Conservation (phyloP, 2,113 vertebrate species). For the Dasypus novemcinctus region DNA sequence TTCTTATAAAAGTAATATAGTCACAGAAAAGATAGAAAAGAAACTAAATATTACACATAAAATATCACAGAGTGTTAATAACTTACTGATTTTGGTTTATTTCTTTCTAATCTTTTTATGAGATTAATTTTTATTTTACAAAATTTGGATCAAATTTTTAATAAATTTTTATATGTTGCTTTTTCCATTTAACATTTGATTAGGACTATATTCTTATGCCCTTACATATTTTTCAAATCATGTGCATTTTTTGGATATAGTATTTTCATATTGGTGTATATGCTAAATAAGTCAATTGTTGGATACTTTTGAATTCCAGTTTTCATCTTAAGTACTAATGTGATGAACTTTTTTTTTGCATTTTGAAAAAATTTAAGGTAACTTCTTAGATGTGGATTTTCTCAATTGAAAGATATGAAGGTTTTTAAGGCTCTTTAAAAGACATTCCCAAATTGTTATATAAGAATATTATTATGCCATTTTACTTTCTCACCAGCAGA, state of each 20-base stretch:
- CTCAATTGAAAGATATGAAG: constrained; percentile 41
- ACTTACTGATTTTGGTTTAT: background rate
- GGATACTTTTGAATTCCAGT: background rate
- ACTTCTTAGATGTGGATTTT: constrained; percentile 1
- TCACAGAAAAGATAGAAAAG: background rate
- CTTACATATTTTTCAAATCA: background rate
- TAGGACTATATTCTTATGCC: background rate
- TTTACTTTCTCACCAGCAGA: constrained; percentile 29
- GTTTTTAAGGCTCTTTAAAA: constrained; percentile 37
- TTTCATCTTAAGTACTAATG: background rate
- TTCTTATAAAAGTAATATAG: background rate
- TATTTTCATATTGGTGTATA: constrained; percentile 27
- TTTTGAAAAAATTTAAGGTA: background rate
- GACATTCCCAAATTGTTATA: background rate
- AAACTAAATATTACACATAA: background rate
- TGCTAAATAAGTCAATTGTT: background rate
- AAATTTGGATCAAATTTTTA: constrained; percentile 33
- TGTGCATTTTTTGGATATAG: background rate
- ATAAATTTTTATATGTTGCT: constrained; percentile 56
- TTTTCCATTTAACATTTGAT: constrained; percentile 9
- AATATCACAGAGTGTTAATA: background rate
- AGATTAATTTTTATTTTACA: background rate
- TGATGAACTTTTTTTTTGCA: background rate
- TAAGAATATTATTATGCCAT: background rate
- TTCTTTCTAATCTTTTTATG: background rate